A percentile compares a stretch with the other conserved stretches of the same genome.
phyloP scores from a whole-genome alignment of 2,888 invertebrate species.

The Geophilus truncorum region DNA sequence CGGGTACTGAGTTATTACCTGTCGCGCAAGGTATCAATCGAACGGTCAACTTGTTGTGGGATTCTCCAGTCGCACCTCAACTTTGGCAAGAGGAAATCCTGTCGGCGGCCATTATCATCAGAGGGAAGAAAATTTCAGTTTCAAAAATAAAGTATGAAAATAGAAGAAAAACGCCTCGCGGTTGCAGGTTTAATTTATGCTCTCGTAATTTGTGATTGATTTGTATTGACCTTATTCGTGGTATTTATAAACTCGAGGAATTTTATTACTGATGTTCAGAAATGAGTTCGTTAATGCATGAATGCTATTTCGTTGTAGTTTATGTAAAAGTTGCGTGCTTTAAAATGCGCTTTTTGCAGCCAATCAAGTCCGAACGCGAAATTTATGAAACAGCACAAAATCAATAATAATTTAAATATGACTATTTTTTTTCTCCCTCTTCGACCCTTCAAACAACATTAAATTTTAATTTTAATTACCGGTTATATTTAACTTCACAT shows the following conservation, averaged over 20 bases:
- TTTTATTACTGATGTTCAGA: not conserved
- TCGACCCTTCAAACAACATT: no score
- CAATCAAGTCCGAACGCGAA: not conserved
- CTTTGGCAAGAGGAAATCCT: not conserved
- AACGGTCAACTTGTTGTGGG: not conserved
- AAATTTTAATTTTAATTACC: no score
- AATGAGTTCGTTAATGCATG: not conserved
- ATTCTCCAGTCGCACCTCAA: not conserved
- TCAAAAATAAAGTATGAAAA: not conserved
- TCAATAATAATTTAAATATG: no score
- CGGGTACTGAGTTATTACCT: slow-evolving; percentile 1
- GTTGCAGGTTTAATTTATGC: no score
- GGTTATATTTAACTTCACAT: no score
- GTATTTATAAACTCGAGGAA: not conserved
- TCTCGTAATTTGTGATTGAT: no score
- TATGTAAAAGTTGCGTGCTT: not conserved
- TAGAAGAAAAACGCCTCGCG: not conserved
- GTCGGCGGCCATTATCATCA: not conserved
- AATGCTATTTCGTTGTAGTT: not conserved
- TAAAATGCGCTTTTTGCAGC: not conserved
- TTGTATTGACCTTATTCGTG: no score
- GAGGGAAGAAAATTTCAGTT: not conserved
- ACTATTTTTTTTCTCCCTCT: no score
- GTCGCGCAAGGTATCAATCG: not conserved
- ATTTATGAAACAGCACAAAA: not conserved